Evolutionary conservation across 2,888 invertebrate species (phyloP), one percentile per base, ranked within the genome.

Genomic region (Pomacea canaliculata): DNA sequence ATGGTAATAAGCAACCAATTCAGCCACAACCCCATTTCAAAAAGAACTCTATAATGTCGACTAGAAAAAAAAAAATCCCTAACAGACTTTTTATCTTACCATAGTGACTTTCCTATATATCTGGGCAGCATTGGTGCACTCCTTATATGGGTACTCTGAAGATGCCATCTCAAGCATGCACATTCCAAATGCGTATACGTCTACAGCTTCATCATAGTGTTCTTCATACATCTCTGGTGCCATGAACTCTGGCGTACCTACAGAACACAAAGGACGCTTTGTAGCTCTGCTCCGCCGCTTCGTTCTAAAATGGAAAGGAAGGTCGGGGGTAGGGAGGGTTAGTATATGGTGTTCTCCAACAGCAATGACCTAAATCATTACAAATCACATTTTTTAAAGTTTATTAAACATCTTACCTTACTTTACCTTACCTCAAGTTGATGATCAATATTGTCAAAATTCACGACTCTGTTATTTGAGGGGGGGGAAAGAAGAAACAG

Each of bases 111-210:
- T 97, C 92, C 98, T 97, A 92, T 99, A 99, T 84, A 99, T 99
- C 93, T 99, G 99, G 78, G 98, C 99, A 62, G 99, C 98, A 48
- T 98, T 98, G 81, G 95, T 96, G 91, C 99, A 99, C 92, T 99
- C 99, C 81, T 96, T 96, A 92, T 99, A 99, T 0, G 99, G 99
- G 92, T 99, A 99, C 91, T 99, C 99, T 66, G 97, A 97, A 71
- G 99, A 99, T 63, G 98, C 98, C 99, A 99, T 99, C 93, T 99
- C 99, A 88, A 99, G 93, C 97, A 99, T 98, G 92, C 99, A 99
- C 99, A 99, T 99, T 65, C 99, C 99, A 92, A 99, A 99, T 18
- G 99, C 99, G 92, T 99, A 99, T 78, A 99, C 98, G 91, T 99
- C 99, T 23, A 99, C 99, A 16, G 96, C 95, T 91, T 99, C 99